Evolutionary conservation across 2,797 vertebrate species (phyloP), one percentile per base, ranked within the genome.

Genomic region (Pipistrellus kuhlii): DNA sequence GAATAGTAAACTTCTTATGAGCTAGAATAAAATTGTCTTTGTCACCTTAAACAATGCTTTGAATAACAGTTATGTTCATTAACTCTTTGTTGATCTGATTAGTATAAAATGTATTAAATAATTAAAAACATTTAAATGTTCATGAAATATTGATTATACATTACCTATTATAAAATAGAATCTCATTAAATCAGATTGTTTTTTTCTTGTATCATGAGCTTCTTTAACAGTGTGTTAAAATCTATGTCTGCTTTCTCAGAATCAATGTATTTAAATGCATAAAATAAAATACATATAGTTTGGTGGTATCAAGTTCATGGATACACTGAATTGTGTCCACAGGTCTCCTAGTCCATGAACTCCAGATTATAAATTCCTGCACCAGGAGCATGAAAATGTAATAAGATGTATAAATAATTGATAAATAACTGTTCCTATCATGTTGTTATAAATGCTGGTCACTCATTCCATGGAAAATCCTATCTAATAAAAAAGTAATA

Each of bases 211-310:
- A 66, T 41, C 21, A 25, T 23, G 23, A 30, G 44, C 27, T 38
- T 88, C 38, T 89, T 93, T 53, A 93, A 27, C 15, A 48, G 18
- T 78, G 46, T 88, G 21, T 14, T 78, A n/a, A 91, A 78, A 91
- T 55, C 5, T 88, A 25, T 71, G 53, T 11, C n/a, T 23, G 9
- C 8, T 53, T 82, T 82, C n/a, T 89, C n/a, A n/a, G 38, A 88
- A 86, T 78, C 62, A 90, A 51, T 48, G 35, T 53, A 91, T 91
- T 89, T 62, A 73, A 62, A 81, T 72, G 20, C 6, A 8, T 83
- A 68, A 91, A 89, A 90, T 59, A 81, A 82, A 93, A 92, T 71
- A 6, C 35, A 87, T 57, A 69, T 72, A 57, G 73, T 88, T 91
- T 84, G 27, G 44, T 84, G 46, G 7, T 35, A 57, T 73, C 30